Evolutionary conservation across 1,140 invertebrate genomes (phyloP).

Genomic region (Belonocnema kinseyi): DNA sequence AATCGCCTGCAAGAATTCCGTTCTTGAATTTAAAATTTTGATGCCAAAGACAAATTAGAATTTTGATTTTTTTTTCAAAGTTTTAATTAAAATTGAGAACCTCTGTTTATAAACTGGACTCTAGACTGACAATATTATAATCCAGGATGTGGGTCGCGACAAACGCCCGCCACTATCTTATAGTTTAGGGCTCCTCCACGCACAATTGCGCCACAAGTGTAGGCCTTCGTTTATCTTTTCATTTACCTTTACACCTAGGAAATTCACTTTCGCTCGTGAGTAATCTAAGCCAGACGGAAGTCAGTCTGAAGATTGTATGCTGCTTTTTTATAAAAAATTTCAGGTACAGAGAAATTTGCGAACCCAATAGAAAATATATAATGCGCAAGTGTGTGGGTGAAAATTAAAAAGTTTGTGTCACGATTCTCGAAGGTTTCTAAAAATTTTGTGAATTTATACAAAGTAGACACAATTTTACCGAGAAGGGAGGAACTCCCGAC

Average conservation of each 20-base stretch:
- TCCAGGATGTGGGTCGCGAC: constrained; percentile 69
- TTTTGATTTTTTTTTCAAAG: too few species aligned
- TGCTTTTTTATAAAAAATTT: constrained; percentile 35
- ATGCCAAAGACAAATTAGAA: too few species aligned
- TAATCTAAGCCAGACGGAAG: constrained; percentile 31
- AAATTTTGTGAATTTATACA: too few species aligned
- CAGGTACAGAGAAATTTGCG: constrained; percentile 30
- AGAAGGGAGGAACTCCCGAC: too few species aligned
- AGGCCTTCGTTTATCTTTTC: constrained; percentile 44
- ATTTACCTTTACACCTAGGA: not conserved
- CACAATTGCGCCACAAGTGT: constrained; percentile 49
- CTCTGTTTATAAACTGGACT: constrained; percentile 63
- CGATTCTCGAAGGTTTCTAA: too few species aligned
- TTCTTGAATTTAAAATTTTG: too few species aligned
- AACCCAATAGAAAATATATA: constrained; percentile 39
- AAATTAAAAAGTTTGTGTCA: too few species aligned
- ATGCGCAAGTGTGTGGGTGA: not conserved
- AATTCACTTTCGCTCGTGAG: not conserved
- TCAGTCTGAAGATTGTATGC: constrained; percentile 47
- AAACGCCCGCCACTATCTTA: constrained; percentile 57
- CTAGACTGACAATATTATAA: constrained; percentile 66
- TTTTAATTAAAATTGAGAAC: constrained; percentile 52
- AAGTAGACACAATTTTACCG: constrained; percentile 42
- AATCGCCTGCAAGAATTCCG: too few species aligned
- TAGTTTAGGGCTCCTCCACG: constrained; percentile 60